Evolutionary conservation across 92 coral and sea anemone genomes (phyloP).

Genomic region (Nematostella vectensis): DNA sequence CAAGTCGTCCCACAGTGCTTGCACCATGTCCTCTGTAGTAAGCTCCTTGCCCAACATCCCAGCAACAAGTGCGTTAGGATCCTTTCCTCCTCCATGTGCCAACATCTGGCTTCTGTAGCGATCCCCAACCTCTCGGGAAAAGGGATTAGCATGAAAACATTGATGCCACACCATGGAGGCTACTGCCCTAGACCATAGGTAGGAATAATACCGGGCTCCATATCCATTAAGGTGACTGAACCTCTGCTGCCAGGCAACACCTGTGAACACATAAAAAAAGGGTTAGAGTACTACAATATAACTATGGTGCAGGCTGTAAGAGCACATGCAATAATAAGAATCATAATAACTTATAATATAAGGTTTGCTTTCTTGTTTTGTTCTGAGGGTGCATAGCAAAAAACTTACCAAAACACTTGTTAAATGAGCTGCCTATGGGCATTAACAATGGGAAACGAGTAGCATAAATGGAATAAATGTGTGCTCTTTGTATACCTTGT

Average conservation of each 20-base stretch:
- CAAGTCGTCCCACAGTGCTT: constrained; percentile 71
- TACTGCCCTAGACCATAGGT: constrained; percentile 95
- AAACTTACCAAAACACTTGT: too few relatives aligned
- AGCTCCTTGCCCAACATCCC: constrained; percentile 78
- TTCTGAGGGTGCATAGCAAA: too few relatives aligned
- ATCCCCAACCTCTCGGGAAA: constrained; percentile 84
- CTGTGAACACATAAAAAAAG: constrained; percentile 44
- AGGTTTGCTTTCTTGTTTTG: too few relatives aligned
- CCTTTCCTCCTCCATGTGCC: constrained; percentile 85
- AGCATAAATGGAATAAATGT: too few relatives aligned
- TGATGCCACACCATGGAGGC: constrained; percentile 94
- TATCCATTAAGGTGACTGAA: constrained; percentile 95
- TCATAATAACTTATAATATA: too few relatives aligned
- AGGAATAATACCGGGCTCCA: constrained; percentile 94
- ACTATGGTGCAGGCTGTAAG: too few relatives aligned
- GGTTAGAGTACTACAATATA: not conserved
- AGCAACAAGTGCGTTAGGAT: constrained; percentile 73
- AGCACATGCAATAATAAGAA: too few relatives aligned
- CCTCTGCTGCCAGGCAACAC: constrained; percentile 97
- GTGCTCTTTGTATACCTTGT: too few relatives aligned
- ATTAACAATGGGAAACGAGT: too few relatives aligned
- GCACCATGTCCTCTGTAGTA: constrained; percentile 64
- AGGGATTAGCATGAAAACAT: constrained; percentile 86
- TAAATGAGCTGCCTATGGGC: too few relatives aligned
- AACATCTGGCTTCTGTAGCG: constrained; percentile 83